Base-by-base conservation (phyloP, 2,888 invertebrate species). In the Hirudinaria manillensis region DNA sequence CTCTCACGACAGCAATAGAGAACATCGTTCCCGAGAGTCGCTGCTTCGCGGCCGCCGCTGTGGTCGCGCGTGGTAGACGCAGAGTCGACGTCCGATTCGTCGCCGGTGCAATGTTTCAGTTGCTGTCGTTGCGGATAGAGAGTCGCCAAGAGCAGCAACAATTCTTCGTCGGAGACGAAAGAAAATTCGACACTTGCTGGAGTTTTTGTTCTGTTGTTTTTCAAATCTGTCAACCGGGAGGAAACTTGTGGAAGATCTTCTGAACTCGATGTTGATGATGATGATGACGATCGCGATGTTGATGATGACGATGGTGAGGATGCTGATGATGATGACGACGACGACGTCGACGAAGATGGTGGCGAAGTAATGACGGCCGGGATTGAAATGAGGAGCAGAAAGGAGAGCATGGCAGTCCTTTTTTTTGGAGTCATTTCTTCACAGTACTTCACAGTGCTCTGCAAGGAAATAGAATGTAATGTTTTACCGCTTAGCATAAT, bases 221-320 rank as follows among this genome's bases (percentile, higher is more conserved):
- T 45, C 10, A 10, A 16, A 45, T 45, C 45, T 1, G 45, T 6
- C 6, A 10, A 45, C 13, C 16, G 10, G 45, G 45, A 45, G 45
- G n/a, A n/a, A n/a, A 16, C 16, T 45, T 45, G 45, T 45, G 10
- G 45, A 16, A 45, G 45, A 45, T 45, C 45, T 45, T 45, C 45
- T 45, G 45, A 45, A 16, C 16, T 45, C 21, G 61, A 27, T 61
- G 61, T 13, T 29, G 61, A 61, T 61, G 61, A 61, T 68, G 68
- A 29, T 36, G 68, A 32, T n/a, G 36, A 34, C 21, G 68, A 68
- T 36, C 34, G 10, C 36, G 68, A 34, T 36, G 29, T 10, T 68
- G 36, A 7, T 68, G 32, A 34, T 68, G 68, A 34, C 34, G 29
- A 34, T 36, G 36, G 4, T 34, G 36, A 6, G 16, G 61, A 61